A percentile compares a stretch with the other conserved stretches of the same genome.
Conservation (phyloP, 1,140 invertebrate genomes). For the Drosophila lacteicornis region DNA sequence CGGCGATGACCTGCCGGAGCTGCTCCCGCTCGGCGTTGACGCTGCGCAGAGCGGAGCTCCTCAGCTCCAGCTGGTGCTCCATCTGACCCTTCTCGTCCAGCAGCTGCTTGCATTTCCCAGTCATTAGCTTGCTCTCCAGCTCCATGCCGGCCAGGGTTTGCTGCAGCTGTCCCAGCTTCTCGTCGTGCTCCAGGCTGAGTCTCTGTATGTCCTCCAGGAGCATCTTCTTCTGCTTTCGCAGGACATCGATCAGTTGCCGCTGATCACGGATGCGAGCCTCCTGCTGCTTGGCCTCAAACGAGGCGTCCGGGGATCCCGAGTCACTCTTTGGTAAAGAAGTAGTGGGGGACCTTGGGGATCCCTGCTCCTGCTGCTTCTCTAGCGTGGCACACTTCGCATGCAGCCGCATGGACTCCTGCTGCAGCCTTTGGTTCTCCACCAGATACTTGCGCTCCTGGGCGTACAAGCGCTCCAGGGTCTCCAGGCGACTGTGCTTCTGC, state of each 20-base stretch:
- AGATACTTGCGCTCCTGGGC: conserved; percentile 78
- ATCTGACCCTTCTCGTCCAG: conserved; percentile 58
- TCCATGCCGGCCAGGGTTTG: conserved; percentile 61
- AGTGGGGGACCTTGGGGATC: not conserved
- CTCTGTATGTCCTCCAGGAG: conserved; percentile 67
- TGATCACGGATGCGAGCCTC: conserved; percentile 64
- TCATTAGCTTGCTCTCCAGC: conserved; percentile 76
- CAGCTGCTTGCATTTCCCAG: conserved; percentile 64
- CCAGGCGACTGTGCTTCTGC: conserved; percentile 71
- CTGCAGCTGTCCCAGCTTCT: conserved; percentile 65
- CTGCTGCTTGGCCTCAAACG: conserved; percentile 72
- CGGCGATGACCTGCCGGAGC: conserved; percentile 58
- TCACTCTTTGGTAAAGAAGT: not conserved
- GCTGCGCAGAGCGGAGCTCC: conserved; percentile 34
- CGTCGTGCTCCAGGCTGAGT: conserved; percentile 68
- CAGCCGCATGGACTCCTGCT: conserved; percentile 65
- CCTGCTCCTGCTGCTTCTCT: conserved; percentile 45
- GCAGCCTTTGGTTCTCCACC: conserved; percentile 75
- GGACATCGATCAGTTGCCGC: conserved; percentile 67
- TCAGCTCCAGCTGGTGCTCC: conserved; percentile 57
- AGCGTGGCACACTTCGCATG: conserved; percentile 58
- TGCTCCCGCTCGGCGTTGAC: conserved; percentile 62
- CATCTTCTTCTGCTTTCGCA: conserved; percentile 73
- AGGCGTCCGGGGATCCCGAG: not conserved
- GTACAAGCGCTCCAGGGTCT: conserved; percentile 75